phyloP scores from a whole-genome alignment of 1,140 invertebrate species.

The Telenomus remus region DNA sequence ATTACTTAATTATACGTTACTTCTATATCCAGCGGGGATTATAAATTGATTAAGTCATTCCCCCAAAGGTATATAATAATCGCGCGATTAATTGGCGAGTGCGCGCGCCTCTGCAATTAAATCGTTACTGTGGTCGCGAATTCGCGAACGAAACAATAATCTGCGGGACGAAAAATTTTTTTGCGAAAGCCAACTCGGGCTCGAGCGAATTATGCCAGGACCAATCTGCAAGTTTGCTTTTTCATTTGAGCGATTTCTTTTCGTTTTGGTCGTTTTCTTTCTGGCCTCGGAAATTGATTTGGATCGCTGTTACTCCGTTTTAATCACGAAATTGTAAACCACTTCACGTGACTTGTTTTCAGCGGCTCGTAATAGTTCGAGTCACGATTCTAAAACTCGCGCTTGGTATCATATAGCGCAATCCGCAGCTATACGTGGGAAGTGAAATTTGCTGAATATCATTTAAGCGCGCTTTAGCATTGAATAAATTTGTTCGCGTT shows the following conservation, averaged over 20 bases:
- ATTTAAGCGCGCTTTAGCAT: conserved; percentile 13
- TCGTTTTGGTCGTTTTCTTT: conserved; percentile 7
- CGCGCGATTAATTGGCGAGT: conserved; percentile 2
- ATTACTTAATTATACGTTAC: conserved; percentile 31
- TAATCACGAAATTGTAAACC: conserved; percentile 38
- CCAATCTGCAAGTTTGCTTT: too few relatives aligned
- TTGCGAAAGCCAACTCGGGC: too few relatives aligned
- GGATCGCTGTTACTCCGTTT: conserved; percentile 2
- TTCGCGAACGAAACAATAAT: too few relatives aligned
- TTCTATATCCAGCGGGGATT: conserved; percentile 16
- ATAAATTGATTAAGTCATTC: conserved; percentile 44
- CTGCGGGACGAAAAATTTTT: too few relatives aligned
- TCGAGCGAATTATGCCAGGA: too few relatives aligned
- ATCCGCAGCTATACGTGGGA: conserved; percentile 30
- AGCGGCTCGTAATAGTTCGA: conserved; percentile 12
- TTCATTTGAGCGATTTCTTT: too few relatives aligned
- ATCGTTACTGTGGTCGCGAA: background rate
- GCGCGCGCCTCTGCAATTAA: conserved; percentile 12
- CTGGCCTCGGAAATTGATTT: background rate
- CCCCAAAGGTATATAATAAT: conserved; percentile 7
- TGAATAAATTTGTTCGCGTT: conserved; percentile 28
- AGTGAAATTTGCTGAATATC: conserved; percentile 40
- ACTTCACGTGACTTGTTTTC: conserved; percentile 38
- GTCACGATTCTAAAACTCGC: conserved; percentile 34
- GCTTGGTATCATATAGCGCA: conserved; percentile 23